Evolutionary conservation across 1,140 invertebrate genomes (phyloP).

Genomic region (Megalonaias nervosa): DNA sequence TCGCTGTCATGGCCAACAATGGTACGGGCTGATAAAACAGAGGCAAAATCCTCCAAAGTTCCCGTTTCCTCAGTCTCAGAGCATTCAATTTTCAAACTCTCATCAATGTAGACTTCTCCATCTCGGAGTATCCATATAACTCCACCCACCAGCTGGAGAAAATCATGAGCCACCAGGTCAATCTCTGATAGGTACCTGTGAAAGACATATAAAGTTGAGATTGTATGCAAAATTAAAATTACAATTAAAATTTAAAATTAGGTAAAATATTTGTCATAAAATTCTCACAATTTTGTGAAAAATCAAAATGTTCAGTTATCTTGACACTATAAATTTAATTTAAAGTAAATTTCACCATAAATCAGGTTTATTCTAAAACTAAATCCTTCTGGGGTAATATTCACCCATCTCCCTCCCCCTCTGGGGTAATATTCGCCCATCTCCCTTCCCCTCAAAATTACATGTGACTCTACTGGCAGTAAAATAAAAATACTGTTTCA

Average conservation of each 20-base stretch:
- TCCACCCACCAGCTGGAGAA: slow-evolving; percentile 70
- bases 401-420: no score
- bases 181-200: slow-evolving; percentile 69
- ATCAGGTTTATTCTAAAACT: no score
- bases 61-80: slow-evolving; percentile 69
- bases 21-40: slow-evolving; percentile 63
- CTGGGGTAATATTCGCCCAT: no score
- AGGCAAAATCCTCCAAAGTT: slow-evolving; percentile 60
- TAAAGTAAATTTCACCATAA: no score
- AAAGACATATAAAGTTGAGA: slow-evolving; percentile 5
- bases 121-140: slow-evolving; percentile 70
- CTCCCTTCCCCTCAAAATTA: no score
- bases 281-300: no score
- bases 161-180: slow-evolving; percentile 55
- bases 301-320: no score
- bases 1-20: slow-evolving; percentile 66
- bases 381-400: no score
- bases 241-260: background rate
- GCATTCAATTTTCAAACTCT: slow-evolving; percentile 67
- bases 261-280: background rate
- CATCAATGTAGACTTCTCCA: slow-evolving; percentile 62
- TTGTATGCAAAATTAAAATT: background rate
- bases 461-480: no score
- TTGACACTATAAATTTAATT: no score
- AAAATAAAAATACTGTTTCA: no score